phyloP scores from a whole-genome alignment of 2,113 vertebrate species.

The Ptilorrhoa leucosticta region DNA sequence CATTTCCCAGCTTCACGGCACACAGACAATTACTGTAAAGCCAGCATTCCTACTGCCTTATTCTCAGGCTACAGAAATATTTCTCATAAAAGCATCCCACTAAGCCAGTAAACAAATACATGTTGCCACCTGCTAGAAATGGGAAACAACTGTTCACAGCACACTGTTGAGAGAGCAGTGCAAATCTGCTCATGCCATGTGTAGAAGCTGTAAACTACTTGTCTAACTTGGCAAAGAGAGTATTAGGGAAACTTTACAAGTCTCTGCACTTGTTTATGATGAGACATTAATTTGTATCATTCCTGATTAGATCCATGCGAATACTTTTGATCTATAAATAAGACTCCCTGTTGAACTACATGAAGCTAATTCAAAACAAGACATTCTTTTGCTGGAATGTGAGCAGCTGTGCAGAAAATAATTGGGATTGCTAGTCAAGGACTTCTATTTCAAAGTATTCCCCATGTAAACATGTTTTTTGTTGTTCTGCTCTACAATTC shows the following conservation, averaged over 20 bases:
- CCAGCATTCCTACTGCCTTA: neutral
- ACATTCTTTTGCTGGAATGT: slow-evolving; percentile 49
- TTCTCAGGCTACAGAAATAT: slow-evolving; percentile 28
- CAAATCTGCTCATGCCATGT: neutral
- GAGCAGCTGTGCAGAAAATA: slow-evolving; percentile 60
- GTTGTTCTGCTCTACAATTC: neutral
- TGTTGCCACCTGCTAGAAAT: slow-evolving; percentile 49
- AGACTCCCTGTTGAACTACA: neutral
- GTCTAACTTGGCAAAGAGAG: neutral
- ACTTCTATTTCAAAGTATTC: slow-evolving; percentile 9
- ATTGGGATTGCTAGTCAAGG: slow-evolving; percentile 33
- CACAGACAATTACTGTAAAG: neutral
- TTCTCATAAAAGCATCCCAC: slow-evolving; percentile 22
- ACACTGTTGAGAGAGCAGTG: neutral
- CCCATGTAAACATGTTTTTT: neutral
- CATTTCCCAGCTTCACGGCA: neutral
- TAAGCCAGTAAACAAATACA: slow-evolving; percentile 50
- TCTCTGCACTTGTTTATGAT: slow-evolving; percentile 22
- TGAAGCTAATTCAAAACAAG: slow-evolving; percentile 35
- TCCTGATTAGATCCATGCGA: slow-evolving; percentile 31
- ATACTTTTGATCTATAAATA: slow-evolving; percentile 47
- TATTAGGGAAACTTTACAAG: neutral
- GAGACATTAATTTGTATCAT: slow-evolving; percentile 31
- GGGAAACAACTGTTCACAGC: slow-evolving; percentile 23
- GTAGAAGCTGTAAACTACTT: neutral